Evolutionary conservation across 1,140 invertebrate genomes (phyloP).

Genomic region (Pseudomyrmex sp.): DNA sequence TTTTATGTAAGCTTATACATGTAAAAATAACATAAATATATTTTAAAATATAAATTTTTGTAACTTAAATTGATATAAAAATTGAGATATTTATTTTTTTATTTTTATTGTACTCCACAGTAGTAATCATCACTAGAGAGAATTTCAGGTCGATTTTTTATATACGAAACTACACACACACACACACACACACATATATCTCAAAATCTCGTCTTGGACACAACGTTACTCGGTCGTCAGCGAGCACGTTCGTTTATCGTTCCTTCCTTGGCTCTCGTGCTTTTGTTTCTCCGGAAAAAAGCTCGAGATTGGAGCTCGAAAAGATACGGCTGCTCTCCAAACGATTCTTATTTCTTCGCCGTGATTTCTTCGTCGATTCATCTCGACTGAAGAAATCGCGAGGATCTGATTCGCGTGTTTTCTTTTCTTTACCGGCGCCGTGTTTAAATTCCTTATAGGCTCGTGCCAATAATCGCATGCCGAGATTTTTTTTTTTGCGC

Average conservation of each 20-base stretch:
- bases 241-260: constrained; percentile 31
- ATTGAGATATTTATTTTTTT: too few relatives aligned
- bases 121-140: too few relatives aligned
- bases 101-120: too few relatives aligned
- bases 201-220: not conserved
- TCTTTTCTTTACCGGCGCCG: constrained; percentile 9
- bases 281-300: constrained; percentile 47
- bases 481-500: not conserved
- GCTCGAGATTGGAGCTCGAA: constrained; percentile 29
- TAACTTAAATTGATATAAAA: too few relatives aligned
- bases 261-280: not conserved
- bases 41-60: not conserved
- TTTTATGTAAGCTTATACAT: not conserved
- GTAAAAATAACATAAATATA: not conserved
- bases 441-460: constrained; percentile 28
- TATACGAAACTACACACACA: not conserved
- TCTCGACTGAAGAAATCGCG: constrained; percentile 30
- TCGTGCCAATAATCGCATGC: constrained; percentile 29
- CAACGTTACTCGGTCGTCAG: constrained; percentile 9
- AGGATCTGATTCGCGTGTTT: constrained; percentile 41
- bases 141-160: not conserved
- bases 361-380: constrained; percentile 51
- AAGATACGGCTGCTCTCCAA: constrained; percentile 34
- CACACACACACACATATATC: too few relatives aligned
- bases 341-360: constrained; percentile 46